These are phyloP conservation scores for Leucoma salicis DNA, from an alignment of 2,888 invertebrate genomes.

Conservation along the genomic window DNA sequence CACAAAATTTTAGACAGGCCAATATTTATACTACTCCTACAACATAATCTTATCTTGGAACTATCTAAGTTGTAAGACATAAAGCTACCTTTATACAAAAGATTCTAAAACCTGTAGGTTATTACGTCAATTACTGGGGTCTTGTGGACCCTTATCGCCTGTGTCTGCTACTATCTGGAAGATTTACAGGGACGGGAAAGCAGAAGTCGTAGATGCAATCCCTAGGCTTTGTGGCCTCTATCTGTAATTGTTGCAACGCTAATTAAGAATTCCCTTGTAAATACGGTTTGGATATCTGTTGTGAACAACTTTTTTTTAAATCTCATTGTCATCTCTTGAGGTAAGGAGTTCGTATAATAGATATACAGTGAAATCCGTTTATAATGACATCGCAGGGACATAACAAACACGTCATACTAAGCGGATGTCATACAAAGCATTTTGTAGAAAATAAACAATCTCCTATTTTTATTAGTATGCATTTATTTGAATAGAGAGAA, in stretches of 20 bases:
- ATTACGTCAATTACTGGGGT: slow-evolving; percentile 73
- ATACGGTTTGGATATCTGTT: background rate
- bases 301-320: no score
- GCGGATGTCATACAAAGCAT: no score
- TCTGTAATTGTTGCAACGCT: slow-evolving; percentile 47
- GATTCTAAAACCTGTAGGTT: slow-evolving; percentile 53
- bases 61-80: slow-evolving; percentile 48
- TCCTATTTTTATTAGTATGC: no score
- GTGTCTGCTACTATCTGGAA: slow-evolving; percentile 60
- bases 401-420: no score
- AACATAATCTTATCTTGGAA: slow-evolving; percentile 40
- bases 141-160: slow-evolving; percentile 62
- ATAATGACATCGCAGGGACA: no score
- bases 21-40: slow-evolving; percentile 24
- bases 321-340: no score
- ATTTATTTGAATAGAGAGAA: no score
- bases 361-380: no score
- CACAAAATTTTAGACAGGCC: slow-evolving; percentile 8
- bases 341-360: no score
- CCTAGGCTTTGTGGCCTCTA: slow-evolving; percentile 40
- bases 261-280: slow-evolving; percentile 30
- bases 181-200: slow-evolving; percentile 63
- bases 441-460: no score
- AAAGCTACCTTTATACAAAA: slow-evolving; percentile 40
- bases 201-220: slow-evolving; percentile 35